These are phyloP conservation scores for Esox niger DNA, from an alignment of 2,113 vertebrate genomes.

Conservation along the genomic window DNA sequence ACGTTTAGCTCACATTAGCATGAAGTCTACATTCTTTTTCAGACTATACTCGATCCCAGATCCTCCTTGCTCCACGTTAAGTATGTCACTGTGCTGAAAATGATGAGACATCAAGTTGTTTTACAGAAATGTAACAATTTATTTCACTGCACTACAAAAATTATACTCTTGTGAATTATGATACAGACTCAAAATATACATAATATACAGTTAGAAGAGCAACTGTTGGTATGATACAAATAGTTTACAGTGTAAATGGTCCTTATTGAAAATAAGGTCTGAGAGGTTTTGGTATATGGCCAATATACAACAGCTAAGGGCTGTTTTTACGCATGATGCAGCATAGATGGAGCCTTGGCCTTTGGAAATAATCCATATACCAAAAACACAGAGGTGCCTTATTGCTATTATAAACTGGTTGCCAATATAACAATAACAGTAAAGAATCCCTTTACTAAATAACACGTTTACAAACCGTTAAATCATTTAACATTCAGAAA, in stretches of 20 bases:
- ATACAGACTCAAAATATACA: constrained; percentile 76
- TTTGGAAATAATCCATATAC: no score
- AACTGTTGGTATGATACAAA: constrained; percentile 52
- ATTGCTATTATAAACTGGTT: no score
- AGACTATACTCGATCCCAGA: neutral
- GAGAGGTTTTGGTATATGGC: no score
- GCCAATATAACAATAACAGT: no score
- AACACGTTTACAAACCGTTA: neutral
- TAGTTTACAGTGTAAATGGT: constrained; percentile 47
- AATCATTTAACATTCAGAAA: neutral
- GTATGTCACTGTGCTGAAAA: neutral
- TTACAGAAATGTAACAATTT: constrained; percentile 66
- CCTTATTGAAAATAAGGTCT: constrained; percentile 32
- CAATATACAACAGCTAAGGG: no score
- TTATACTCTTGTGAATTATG: constrained; percentile 68
- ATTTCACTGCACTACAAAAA: constrained; percentile 81
- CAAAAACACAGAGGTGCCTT: no score
- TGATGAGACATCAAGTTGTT: constrained; percentile 15
- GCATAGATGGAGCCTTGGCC: no score
- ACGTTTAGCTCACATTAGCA: constrained; percentile 29
- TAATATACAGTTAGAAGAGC: constrained; percentile 66
- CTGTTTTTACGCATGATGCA: no score
- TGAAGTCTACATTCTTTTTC: constrained; percentile 3
- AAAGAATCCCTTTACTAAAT: no score
- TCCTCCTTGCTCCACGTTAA: neutral